Percentiles rank a stretch among this genome's conserved stretches.
These are phyloP conservation scores for Stichopus chloronotus DNA, from an alignment of 35 echinoderm and acorn worm species.

Conservation along the genomic window DNA sequence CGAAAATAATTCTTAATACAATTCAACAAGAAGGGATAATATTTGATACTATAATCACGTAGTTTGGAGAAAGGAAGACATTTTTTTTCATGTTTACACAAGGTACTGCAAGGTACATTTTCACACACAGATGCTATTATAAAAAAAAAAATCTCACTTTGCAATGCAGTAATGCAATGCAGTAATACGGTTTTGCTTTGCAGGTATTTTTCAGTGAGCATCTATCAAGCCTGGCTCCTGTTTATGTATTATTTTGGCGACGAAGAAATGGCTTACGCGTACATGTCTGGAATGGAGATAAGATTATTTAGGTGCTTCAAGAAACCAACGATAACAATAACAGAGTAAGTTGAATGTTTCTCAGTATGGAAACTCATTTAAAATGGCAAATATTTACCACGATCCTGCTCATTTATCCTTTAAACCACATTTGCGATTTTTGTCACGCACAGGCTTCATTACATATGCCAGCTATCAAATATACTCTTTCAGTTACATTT, in stretches of 20 bases:
- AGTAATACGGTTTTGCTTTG: background rate
- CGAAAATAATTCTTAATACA: too few species aligned
- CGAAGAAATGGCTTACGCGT: constrained; percentile 32
- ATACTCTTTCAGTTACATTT: too few species aligned
- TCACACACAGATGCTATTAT: too few species aligned
- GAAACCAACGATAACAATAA: constrained; percentile 18
- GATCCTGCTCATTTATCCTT: too few species aligned
- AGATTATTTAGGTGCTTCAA: background rate
- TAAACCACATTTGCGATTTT: too few species aligned
- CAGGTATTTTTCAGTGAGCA: constrained; percentile 68
- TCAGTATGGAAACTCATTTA: background rate
- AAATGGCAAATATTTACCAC: too few species aligned
- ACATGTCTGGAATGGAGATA: constrained; percentile 39
- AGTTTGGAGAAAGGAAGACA: background rate
- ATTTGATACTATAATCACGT: too few species aligned
- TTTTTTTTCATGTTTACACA: background rate
- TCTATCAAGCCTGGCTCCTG: constrained; percentile 67
- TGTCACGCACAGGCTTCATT: too few species aligned
- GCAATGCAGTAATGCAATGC: background rate
- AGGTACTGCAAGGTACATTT: background rate
- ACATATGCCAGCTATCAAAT: too few species aligned
- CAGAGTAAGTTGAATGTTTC: background rate
- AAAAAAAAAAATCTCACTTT: too few species aligned
- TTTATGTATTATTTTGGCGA: constrained; percentile 72
- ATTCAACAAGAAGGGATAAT: too few species aligned